These are phyloP conservation scores for Muscidifurax raptorellus DNA, from an alignment of 1,140 invertebrate species.

Conservation along the genomic window DNA sequence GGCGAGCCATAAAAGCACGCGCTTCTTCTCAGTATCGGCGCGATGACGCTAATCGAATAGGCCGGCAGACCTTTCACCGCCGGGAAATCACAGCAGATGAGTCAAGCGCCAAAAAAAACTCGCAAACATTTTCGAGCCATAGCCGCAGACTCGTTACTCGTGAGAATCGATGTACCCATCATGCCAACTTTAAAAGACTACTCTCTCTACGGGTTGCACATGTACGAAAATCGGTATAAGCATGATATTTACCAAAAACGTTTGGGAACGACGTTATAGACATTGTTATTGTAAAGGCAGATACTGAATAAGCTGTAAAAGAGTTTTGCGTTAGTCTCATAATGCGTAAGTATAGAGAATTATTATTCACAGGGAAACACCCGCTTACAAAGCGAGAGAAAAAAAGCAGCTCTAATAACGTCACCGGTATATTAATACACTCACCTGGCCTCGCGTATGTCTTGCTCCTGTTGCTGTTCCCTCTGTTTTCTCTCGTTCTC, in stretches of 20 bases:
- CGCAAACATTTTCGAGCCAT: not conserved
- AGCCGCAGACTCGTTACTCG: not conserved
- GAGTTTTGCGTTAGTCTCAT: not conserved
- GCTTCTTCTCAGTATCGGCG: not conserved
- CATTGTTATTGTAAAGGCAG: slow-evolving; percentile 28
- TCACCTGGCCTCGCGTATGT: slow-evolving; percentile 78
- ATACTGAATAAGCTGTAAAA: slow-evolving; percentile 33
- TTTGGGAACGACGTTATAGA: slow-evolving; percentile 11
- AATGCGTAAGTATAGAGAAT: not conserved
- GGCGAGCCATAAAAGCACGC: not conserved
- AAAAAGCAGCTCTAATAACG: not conserved
- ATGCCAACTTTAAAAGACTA: not conserved
- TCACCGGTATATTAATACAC: not conserved
- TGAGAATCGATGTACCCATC: not conserved
- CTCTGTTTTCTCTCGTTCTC: slow-evolving; percentile 78
- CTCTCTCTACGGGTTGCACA: not conserved
- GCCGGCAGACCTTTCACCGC: slow-evolving; percentile 38
- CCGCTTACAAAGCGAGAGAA: not conserved
- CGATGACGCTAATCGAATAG: slow-evolving; percentile 13
- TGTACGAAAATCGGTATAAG: not conserved
- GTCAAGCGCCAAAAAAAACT: slow-evolving; percentile 48
- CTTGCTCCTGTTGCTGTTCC: slow-evolving; percentile 76
- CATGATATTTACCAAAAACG: slow-evolving; percentile 36
- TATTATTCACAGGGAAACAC: not conserved
- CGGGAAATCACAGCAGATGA: slow-evolving; percentile 29